phyloP scores from a whole-genome alignment of 2,797 vertebrate genomes.

The Mormyrops boulengeri region DNA sequence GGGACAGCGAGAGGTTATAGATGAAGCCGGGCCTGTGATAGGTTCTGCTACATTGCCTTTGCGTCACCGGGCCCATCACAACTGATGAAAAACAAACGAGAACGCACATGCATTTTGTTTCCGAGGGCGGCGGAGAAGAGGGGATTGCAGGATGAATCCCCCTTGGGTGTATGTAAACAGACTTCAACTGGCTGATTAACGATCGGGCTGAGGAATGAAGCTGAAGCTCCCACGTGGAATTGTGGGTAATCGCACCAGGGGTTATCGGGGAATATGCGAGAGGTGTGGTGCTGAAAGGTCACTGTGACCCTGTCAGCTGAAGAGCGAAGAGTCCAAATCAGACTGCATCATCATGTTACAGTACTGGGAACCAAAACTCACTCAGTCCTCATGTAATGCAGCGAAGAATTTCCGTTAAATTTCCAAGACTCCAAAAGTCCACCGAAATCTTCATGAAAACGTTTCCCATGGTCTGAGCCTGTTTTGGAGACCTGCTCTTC shows the following conservation, averaged over 20 bases:
- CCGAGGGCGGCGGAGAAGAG: not conserved
- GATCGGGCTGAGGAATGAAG: conserved; percentile 1
- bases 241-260: not conserved
- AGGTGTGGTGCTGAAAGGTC: not conserved
- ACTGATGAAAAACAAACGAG: conserved; percentile 4
- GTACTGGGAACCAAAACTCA: not conserved
- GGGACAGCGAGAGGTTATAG: not conserved
- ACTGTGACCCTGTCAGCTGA: not conserved
- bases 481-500: not conserved
- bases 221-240: not conserved
- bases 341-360: not conserved
- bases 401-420: not conserved
- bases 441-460: not conserved
- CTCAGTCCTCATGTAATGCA: not conserved
- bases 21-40: not conserved
- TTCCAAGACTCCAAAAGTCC: not conserved
- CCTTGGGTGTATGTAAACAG: not conserved
- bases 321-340: not conserved
- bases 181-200: not conserved
- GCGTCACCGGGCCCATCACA: not conserved
- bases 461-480: not conserved
- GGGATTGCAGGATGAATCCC: not conserved
- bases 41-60: conserved; percentile 16
- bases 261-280: not conserved
- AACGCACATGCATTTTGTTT: not conserved